phyloP scores from a whole-genome alignment of 2,113 vertebrate species.

The Tachuris rubrigastra region DNA sequence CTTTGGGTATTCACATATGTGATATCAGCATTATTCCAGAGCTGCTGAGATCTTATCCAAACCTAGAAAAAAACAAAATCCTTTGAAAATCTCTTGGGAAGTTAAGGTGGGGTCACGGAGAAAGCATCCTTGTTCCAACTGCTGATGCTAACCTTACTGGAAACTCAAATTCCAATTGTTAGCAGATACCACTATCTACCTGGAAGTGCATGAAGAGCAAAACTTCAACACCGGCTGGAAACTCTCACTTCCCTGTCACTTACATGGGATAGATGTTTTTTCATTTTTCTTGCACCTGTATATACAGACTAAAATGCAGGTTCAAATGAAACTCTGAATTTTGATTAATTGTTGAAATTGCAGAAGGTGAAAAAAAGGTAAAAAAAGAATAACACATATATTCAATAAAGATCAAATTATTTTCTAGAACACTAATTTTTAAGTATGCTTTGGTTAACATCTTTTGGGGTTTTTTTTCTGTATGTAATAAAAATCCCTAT shows the following conservation, averaged over 20 bases:
- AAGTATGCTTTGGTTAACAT: not conserved
- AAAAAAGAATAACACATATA: not conserved
- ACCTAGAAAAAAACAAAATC: not conserved
- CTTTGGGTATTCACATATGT: not conserved
- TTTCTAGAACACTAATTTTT: not conserved
- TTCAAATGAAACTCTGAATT: not conserved
- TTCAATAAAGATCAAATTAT: not conserved
- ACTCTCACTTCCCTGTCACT: not conserved
- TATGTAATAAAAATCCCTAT: not conserved
- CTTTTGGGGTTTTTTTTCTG: not conserved
- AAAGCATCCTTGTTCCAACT: not conserved
- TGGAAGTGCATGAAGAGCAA: not conserved
- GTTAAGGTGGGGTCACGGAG: not conserved
- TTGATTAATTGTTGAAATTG: not conserved
- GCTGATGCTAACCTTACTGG: not conserved
- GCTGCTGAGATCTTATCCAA: not conserved
- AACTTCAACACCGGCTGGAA: not conserved
- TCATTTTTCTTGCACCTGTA: not conserved
- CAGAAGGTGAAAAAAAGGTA: not conserved
- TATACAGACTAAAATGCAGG: not conserved
- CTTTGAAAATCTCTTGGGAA: not conserved
- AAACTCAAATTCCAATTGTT: not conserved
- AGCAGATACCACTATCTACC: not conserved
- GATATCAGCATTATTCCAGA: not conserved
- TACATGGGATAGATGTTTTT: accelerated